Evolutionary conservation across 2,113 vertebrate species (phyloP).

Genomic region (Callionymus lyra): DNA sequence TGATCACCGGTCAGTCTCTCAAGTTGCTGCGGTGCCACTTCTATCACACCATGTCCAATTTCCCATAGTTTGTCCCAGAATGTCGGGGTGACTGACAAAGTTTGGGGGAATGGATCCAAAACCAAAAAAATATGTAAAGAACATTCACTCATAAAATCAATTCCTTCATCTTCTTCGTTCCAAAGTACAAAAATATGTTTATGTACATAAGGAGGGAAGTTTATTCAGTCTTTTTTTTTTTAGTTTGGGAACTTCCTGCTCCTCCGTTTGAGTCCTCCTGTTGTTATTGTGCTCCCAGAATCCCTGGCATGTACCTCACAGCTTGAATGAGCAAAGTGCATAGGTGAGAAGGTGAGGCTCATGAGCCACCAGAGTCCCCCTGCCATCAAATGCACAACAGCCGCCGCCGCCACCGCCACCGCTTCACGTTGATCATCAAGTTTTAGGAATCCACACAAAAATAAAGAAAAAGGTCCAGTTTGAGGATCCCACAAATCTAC

Average conservation of each 20-base stretch:
- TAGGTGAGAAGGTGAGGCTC: conserved; percentile 66
- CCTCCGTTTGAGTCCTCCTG: conserved; percentile 37
- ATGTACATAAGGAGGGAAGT: conserved; percentile 56
- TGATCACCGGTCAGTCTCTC: conserved; percentile 29
- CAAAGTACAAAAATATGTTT: conserved; percentile 65
- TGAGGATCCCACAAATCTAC: conserved; percentile 35
- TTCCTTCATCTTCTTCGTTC: conserved; percentile 45
- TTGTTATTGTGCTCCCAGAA: conserved; percentile 54
- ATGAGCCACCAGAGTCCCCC: conserved; percentile 20
- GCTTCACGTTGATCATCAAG: too few species aligned
- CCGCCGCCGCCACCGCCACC: not conserved
- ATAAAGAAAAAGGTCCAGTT: conserved; percentile 20
- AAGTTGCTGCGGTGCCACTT: conserved; percentile 22
- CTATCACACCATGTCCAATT: conserved; percentile 27
- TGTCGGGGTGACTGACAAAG: conserved; percentile 41
- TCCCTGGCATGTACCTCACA: conserved; percentile 70
- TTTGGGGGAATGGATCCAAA: conserved; percentile 28
- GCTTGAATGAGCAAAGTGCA: conserved; percentile 74
- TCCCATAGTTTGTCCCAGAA: conserved; percentile 24
- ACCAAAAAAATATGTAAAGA: conserved; percentile 35
- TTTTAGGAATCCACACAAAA: not conserved
- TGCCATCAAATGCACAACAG: conserved; percentile 28
- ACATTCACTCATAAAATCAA: conserved; percentile 51
- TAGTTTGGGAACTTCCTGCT: conserved; percentile 47
- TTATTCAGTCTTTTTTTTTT: conserved; percentile 52